These are phyloP conservation scores for Cataglyphis livida DNA, from an alignment of 2,888 invertebrate genomes.

Conservation along the genomic window DNA sequence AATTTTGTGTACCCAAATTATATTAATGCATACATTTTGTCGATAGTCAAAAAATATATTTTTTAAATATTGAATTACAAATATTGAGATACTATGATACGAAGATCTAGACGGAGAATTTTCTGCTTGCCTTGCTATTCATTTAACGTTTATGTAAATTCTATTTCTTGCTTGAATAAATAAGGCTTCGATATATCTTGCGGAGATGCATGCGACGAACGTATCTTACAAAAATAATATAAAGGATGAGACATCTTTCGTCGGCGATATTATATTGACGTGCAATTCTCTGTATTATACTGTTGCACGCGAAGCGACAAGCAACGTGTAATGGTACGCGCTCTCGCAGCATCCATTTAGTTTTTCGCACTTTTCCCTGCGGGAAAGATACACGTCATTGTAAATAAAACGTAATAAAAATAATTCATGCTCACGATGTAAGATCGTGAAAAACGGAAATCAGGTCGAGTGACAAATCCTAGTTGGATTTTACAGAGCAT, in stretches of 20 bases:
- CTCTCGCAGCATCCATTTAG: constrained; percentile 4
- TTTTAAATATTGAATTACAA: constrained; percentile 17
- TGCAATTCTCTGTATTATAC: not conserved
- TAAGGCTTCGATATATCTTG: not conserved
- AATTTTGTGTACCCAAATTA: not conserved
- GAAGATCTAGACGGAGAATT: not conserved
- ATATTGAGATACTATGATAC: not conserved
- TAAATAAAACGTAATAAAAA: constrained; percentile 12
- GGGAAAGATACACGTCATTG: not conserved
- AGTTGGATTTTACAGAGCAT: constrained; percentile 31
- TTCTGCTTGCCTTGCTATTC: constrained; percentile 2
- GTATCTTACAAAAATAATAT: constrained; percentile 27
- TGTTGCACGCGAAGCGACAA: constrained; percentile 8
- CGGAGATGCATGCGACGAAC: not conserved
- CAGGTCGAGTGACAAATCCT: constrained; percentile 70
- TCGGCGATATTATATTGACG: not conserved
- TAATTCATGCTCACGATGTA: constrained; percentile 8
- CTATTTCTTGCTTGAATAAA: constrained; percentile 2
- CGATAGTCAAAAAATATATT: not conserved
- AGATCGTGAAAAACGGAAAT: constrained; percentile 51
- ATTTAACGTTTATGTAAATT: not conserved
- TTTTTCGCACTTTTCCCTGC: not conserved
- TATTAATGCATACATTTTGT: not conserved
- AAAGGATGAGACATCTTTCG: constrained; percentile 25
- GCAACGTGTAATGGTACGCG: not conserved